phyloP scores from a whole-genome alignment of 2,797 vertebrate genomes.

The Cyprinella venusta region DNA sequence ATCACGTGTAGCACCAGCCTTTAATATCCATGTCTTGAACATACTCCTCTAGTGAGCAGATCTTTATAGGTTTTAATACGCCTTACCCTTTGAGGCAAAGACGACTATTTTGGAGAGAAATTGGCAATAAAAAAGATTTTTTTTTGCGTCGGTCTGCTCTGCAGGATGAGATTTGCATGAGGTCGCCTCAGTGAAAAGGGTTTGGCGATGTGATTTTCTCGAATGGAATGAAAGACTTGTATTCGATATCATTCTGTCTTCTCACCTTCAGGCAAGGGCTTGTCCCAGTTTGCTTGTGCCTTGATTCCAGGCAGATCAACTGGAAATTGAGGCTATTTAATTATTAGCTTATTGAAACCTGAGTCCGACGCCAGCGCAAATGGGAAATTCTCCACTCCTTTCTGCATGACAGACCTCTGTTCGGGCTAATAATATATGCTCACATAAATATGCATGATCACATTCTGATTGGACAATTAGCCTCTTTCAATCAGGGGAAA shows the following conservation, averaged over 20 bases:
- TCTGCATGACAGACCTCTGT: constrained; percentile 28
- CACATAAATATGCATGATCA: constrained; percentile 47
- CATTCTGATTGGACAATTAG: constrained; percentile 53
- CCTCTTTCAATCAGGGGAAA: constrained; percentile 53
- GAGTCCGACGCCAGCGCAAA: constrained; percentile 6
- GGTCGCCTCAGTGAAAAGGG: neutral
- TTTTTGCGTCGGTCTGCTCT: neutral
- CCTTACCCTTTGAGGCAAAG: constrained; percentile 19
- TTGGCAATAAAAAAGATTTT: constrained; percentile 1
- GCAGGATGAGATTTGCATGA: constrained; percentile 30
- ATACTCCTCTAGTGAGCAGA: neutral
- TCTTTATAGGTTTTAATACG: constrained; percentile 28
- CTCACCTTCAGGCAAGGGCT: constrained; percentile 50
- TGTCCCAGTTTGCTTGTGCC: constrained; percentile 39
- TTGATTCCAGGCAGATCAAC: constrained; percentile 46
- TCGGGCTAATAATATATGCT: constrained; percentile 40
- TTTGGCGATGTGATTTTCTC: constrained; percentile 16
- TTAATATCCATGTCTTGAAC: constrained; percentile 20
- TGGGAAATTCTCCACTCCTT: constrained; percentile 17
- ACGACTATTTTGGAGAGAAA: neutral
- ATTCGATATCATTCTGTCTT: constrained; percentile 24
- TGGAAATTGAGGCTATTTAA: constrained; percentile 48
- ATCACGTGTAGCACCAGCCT: neutral
- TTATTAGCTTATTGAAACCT: constrained; percentile 46
- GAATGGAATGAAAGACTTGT: constrained; percentile 40